phyloP scores from a whole-genome alignment of 2,888 invertebrate species.

The Amblyteles armatorius region DNA sequence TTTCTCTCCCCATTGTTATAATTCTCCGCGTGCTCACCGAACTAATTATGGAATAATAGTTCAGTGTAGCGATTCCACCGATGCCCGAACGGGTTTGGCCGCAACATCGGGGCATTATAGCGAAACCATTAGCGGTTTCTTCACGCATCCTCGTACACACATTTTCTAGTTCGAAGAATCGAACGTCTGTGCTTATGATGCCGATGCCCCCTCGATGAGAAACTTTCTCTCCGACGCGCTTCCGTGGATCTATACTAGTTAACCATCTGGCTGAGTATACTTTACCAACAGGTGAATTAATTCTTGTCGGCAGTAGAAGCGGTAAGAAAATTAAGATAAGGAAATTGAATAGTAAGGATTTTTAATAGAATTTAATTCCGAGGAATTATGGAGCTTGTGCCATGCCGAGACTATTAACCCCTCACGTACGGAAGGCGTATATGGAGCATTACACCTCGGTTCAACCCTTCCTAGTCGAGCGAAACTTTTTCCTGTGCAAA shows the following conservation, averaged over 20 bases:
- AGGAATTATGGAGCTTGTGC: neutral
- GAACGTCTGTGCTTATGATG: constrained; percentile 67
- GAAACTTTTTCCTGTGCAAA: neutral
- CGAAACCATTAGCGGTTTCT: constrained; percentile 76
- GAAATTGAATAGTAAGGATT: constrained; percentile 34
- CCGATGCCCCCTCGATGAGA: constrained; percentile 67
- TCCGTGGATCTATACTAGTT: constrained; percentile 56
- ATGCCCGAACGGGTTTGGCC: constrained; percentile 66
- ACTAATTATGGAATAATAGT: constrained; percentile 80
- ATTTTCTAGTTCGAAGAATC: constrained; percentile 70
- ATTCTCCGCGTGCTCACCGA: constrained; percentile 69
- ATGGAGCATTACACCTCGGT: neutral
- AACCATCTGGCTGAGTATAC: constrained; percentile 53
- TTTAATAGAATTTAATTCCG: constrained; percentile 9
- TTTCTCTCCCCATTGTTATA: constrained; percentile 73
- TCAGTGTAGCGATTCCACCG: constrained; percentile 67
- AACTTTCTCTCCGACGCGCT: constrained; percentile 68
- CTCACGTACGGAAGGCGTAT: neutral
- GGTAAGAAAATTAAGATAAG: constrained; percentile 46
- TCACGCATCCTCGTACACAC: constrained; percentile 67
- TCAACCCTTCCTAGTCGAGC: neutral
- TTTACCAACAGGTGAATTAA: constrained; percentile 56
- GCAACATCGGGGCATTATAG: constrained; percentile 68
- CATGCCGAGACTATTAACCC: neutral
- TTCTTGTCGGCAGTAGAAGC: constrained; percentile 23